Conservation (phyloP, 2,888 invertebrate species). For the Caenorhabditis sp. region DNA sequence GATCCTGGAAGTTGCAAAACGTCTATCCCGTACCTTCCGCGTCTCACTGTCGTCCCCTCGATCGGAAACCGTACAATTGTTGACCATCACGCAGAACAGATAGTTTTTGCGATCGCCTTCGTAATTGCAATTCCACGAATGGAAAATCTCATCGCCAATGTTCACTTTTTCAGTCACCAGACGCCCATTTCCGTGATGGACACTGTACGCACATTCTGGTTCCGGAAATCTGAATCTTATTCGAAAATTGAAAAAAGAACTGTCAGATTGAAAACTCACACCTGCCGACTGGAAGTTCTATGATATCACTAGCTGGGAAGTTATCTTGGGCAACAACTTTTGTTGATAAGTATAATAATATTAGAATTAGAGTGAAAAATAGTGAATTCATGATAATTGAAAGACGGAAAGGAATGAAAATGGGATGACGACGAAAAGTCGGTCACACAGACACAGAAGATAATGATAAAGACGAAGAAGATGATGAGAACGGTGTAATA, state of each 20-base stretch:
- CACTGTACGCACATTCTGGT: constrained; percentile 73
- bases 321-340: constrained; percentile 27
- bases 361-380: not conserved
- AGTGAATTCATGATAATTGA: not conserved
- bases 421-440: constrained; percentile 15
- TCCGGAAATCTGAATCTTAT: constrained; percentile 69
- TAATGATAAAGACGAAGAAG: constrained; percentile 7
- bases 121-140: constrained; percentile 73
- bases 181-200: constrained; percentile 59
- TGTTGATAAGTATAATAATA: too few species aligned
- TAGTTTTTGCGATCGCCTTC: constrained; percentile 54
- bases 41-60: constrained; percentile 27
- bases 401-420: not conserved
- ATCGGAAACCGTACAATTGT: constrained; percentile 75
- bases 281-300: constrained; percentile 74
- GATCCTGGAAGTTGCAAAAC: too few species aligned
- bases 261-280: constrained; percentile 32
- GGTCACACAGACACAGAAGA: constrained; percentile 30
- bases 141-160: constrained; percentile 62
- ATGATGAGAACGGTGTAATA: constrained; percentile 36
- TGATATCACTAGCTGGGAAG: constrained; percentile 65
- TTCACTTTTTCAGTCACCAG: constrained; percentile 52
- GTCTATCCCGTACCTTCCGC: constrained; percentile 5
- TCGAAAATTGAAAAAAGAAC: not conserved
- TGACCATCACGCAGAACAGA: constrained; percentile 77